Percentiles rank a stretch among this genome's conserved stretches.
Conservation (phyloP, 2,113 vertebrate species). For the Nestor notabilis region DNA sequence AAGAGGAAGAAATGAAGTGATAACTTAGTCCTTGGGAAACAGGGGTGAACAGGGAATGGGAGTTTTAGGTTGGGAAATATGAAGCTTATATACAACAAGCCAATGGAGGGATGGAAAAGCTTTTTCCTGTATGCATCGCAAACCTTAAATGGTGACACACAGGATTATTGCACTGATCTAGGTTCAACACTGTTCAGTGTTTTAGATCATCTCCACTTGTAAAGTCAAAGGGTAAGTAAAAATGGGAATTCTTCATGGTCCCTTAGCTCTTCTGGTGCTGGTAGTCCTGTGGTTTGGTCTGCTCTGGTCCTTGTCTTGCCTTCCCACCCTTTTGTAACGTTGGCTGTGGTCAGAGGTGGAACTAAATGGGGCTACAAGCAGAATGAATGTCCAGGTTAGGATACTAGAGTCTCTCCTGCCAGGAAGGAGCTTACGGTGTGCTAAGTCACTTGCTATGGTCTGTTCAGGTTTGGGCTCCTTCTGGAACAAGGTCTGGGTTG, state of each 20-base stretch:
- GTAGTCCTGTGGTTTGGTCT: background rate
- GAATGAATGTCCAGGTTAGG: fast-evolving
- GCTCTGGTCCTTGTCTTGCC: background rate
- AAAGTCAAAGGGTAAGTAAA: background rate
- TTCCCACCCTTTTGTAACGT: no score
- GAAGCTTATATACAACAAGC: background rate
- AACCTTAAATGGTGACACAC: background rate
- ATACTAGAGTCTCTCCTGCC: fast-evolving
- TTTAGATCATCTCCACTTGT: background rate
- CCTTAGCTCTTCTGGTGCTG: fast-evolving
- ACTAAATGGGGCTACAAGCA: fast-evolving
- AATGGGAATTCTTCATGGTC: background rate
- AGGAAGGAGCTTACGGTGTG: fast-evolving
- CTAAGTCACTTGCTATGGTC: fast-evolving
- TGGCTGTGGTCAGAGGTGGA: fast-evolving
- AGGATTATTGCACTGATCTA: background rate
- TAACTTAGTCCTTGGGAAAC: background rate
- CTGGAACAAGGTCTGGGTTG: background rate
- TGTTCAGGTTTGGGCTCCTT: background rate
- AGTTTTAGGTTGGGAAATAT: background rate
- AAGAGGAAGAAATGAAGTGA: background rate
- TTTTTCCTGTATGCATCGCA: background rate
- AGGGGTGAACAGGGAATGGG: background rate
- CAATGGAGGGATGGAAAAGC: background rate
- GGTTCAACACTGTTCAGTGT: fast-evolving